A percentile compares a stretch with the other conserved stretches of the same genome.
phyloP scores from a whole-genome alignment of 2,113 vertebrate genomes.

The Sialia sialis region DNA sequence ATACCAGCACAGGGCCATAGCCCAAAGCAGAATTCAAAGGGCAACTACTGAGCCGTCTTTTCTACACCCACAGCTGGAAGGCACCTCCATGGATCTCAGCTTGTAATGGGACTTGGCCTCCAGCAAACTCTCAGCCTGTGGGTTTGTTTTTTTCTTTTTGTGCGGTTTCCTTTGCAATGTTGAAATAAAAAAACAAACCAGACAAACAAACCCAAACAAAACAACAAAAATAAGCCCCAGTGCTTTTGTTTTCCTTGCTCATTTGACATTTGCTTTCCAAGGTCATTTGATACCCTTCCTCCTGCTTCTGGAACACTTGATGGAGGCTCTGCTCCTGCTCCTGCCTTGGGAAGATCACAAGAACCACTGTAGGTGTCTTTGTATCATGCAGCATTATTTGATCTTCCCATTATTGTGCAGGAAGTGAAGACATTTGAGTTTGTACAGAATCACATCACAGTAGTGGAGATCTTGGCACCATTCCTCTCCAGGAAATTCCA shows the following conservation, averaged over 20 bases:
- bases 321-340: background rate
- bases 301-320: background rate
- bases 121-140: background rate
- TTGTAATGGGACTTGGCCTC: background rate
- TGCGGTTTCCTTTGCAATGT: background rate
- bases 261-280: background rate
- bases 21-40: background rate
- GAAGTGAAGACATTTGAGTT: background rate
- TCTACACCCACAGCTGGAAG: background rate
- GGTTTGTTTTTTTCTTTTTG: background rate
- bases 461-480: background rate
- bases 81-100: background rate
- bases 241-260: background rate
- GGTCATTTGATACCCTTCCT: background rate
- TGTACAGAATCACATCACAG: background rate
- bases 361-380: background rate
- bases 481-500: background rate
- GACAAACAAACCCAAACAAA: background rate
- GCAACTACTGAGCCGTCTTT: background rate
- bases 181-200: background rate
- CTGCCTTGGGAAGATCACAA: background rate
- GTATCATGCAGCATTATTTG: background rate
- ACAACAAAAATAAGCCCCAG: background rate
- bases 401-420: background rate
- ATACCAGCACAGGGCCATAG: background rate